A percentile compares a stretch with the other conserved stretches of the same genome.
These are phyloP conservation scores for Dorcus hopei DNA, from an alignment of 2,888 invertebrate species.

Conservation along the genomic window DNA sequence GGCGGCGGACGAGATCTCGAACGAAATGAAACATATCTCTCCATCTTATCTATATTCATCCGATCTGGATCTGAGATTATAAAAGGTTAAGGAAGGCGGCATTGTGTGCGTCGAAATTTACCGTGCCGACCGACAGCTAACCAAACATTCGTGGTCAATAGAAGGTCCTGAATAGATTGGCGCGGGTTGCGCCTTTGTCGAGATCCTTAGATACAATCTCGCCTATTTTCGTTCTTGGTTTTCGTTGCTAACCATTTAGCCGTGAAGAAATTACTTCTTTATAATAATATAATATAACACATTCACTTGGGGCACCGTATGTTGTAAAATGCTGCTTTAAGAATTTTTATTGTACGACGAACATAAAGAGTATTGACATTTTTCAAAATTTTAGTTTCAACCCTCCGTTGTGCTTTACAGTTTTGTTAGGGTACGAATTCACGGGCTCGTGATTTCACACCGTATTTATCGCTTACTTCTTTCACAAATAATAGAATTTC, in stretches of 20 bases:
- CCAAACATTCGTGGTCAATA: conserved; percentile 65
- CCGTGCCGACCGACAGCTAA: conserved; percentile 56
- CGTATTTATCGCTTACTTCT: no score
- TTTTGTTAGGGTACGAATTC: neutral
- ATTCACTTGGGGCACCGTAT: conserved; percentile 27
- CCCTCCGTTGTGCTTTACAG: no score
- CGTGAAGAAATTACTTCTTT: conserved; percentile 52
- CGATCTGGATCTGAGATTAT: conserved; percentile 32
- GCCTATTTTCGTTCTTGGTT: conserved; percentile 37
- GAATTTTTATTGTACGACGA: neutral
- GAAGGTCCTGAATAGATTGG: conserved; percentile 48
- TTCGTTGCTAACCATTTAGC: conserved; percentile 47
- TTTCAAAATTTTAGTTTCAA: neutral
- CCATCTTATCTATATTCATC: conserved; percentile 45
- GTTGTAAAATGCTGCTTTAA: neutral
- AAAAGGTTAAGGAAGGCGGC: conserved; percentile 34
- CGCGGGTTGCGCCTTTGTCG: conserved; percentile 42
- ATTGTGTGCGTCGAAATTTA: conserved; percentile 35
- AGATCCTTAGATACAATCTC: conserved; percentile 45
- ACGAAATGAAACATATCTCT: neutral
- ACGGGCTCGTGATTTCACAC: no score
- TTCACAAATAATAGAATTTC: no score
- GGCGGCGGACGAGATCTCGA: neutral
- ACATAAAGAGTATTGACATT: neutral
- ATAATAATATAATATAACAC: conserved; percentile 51